Percentiles rank a stretch among this genome's conserved stretches.
phyloP scores from a whole-genome alignment of 2,888 invertebrate genomes.

The Endomychus coccineus region DNA sequence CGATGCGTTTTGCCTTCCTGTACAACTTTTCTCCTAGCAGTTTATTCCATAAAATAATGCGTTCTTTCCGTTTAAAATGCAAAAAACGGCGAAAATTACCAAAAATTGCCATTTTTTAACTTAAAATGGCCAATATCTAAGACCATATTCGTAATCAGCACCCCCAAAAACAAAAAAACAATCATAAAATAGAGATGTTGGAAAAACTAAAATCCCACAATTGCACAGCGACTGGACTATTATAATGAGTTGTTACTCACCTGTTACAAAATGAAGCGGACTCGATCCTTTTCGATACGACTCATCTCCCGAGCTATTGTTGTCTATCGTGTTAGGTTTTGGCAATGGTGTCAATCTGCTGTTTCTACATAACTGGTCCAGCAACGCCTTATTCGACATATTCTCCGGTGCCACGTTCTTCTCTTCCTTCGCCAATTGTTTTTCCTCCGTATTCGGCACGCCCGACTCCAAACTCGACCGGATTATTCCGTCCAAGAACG shows the following conservation, averaged over 20 bases:
- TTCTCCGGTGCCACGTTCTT: constrained; percentile 46
- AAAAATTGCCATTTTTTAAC: no score
- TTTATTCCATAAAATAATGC: no score
- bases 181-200: no score
- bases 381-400: constrained; percentile 54
- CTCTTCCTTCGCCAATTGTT: constrained; percentile 49
- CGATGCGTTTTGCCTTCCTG: no score
- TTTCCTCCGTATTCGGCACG: constrained; percentile 46
- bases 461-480: constrained; percentile 71
- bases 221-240: neutral
- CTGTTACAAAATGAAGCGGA: constrained; percentile 37
- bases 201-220: no score
- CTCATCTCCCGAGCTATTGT: constrained; percentile 47
- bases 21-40: no score
- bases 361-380: constrained; percentile 61
- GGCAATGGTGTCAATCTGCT: constrained; percentile 50
- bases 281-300: constrained; percentile 38
- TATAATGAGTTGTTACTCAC: constrained; percentile 17
- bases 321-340: constrained; percentile 36
- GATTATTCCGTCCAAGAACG: constrained; percentile 77
- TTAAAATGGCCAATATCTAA: no score
- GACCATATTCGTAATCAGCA: no score
- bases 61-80: no score
- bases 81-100: no score
- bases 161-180: no score